Base-by-base conservation (phyloP, 2,888 invertebrate species). In the Clitarchus hookeri region DNA sequence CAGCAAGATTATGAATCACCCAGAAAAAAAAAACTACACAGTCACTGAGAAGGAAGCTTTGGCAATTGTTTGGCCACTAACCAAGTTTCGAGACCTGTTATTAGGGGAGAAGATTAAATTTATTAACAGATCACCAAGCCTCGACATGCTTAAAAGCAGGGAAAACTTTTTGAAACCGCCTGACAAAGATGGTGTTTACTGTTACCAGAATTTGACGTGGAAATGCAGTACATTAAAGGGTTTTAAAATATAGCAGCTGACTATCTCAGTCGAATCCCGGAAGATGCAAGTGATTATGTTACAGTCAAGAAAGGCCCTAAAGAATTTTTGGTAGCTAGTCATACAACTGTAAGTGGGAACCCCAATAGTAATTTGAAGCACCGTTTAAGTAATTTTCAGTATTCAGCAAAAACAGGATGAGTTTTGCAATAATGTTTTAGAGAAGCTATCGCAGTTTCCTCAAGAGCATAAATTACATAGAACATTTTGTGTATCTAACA, bases 281-380 rank as follows among this genome's bases (percentile, higher is more conserved):
- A n/a, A n/a, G n/a, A n/a, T n/a, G 0, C 0, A 23, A 16, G 16
- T 65, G 6, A 2, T 0, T 11, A 8, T 6, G 4, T 2, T 13
- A 8, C 4, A 48, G 8, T 1, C 48, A 8, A 8, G 12, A 8
- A 2, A 48, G 6, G 0, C 48, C 0, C 48, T 8, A 16, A 2
- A 48, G 6, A 48, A 48, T 0, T 6, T 16, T 6, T 6, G 6
- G 6, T 2, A 48, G 8, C 8, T 48, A 48, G 4, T 48, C 48
- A 2, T 6, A 16, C 48, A 6, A 6, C 6, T 2, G 1, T 6
- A 1, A 6, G 0, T 1, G 6, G 16, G 1, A 48, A 0, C 6
- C 48, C 3, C 8, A n/a, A n/a, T n/a, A n/a, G n/a, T 16, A 48
- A 48, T 6, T 6, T 1, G 16, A 48, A 48, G 0, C 4, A 48